These are phyloP conservation scores for Mactra quadrangularis DNA, from an alignment of 1,140 invertebrate genomes.

Conservation along the genomic window DNA sequence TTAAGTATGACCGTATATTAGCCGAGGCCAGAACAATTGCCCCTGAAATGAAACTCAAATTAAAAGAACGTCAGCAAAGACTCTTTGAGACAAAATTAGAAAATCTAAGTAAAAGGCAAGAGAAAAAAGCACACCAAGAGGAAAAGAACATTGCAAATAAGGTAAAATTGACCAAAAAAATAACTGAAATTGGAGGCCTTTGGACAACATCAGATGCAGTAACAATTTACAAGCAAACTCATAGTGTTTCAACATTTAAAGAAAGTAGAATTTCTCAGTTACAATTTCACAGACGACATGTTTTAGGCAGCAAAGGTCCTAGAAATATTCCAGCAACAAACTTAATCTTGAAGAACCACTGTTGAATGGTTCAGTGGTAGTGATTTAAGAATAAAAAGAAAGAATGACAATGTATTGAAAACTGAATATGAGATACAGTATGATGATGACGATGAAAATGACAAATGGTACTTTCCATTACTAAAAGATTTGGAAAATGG, in stretches of 20 bases:
- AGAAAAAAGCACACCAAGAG: conserved; percentile 1
- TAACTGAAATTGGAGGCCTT: neutral
- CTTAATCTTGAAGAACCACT: neutral
- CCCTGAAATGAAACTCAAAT: neutral
- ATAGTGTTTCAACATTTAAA: neutral
- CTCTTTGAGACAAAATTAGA: neutral
- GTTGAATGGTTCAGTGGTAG: conserved; percentile 14
- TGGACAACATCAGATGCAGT: neutral
- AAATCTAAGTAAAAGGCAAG: neutral
- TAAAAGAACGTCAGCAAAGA: neutral
- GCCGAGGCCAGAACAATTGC: neutral
- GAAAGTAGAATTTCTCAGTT: conserved; percentile 1
- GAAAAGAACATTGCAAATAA: neutral
- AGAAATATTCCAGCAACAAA: conserved; percentile 2
- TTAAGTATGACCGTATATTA: neutral
- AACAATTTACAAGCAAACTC: neutral
- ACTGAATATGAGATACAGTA: neutral
- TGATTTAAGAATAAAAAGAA: neutral
- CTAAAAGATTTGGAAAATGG: conserved; percentile 16
- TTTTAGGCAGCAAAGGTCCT: neutral
- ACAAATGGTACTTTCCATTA: neutral
- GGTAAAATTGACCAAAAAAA: neutral
- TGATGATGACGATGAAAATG: conserved; percentile 8
- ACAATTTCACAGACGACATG: neutral
- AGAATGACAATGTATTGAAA: neutral